Conservation (phyloP, 2,113 vertebrate species). For the Cephalopholis sonnerati region DNA sequence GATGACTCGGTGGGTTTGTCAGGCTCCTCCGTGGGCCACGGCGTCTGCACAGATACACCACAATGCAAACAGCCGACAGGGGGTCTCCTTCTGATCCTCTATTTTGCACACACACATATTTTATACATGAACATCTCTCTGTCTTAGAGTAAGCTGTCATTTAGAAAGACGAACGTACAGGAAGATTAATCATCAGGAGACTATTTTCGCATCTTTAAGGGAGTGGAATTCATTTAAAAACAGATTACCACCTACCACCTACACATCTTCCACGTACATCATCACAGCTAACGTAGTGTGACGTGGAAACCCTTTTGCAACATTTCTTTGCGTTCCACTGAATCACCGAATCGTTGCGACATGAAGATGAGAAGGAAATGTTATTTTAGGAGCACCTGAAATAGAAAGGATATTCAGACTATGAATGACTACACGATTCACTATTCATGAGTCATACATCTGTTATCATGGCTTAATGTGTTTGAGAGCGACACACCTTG, state of each 20-base stretch:
- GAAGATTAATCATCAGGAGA: conserved; percentile 4
- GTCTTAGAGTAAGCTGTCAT: conserved; percentile 2
- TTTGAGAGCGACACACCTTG: conserved; percentile 41
- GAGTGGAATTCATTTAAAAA: not conserved
- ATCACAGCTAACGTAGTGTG: not conserved
- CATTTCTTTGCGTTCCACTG: conserved; percentile 16
- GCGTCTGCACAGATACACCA: conserved; percentile 63
- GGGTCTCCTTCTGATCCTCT: conserved; percentile 53
- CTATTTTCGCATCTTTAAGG: not conserved
- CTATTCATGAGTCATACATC: conserved; percentile 26
- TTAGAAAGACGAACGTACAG: not conserved
- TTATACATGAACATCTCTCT: conserved; percentile 29
- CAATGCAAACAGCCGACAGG: conserved; percentile 60
- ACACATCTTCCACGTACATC: not conserved
- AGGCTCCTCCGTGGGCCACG: conserved; percentile 42
- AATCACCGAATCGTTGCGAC: conserved; percentile 1
- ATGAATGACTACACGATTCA: conserved; percentile 16
- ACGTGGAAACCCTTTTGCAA: not conserved
- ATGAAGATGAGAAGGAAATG: conserved; percentile 3
- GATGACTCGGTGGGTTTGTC: conserved; percentile 60
- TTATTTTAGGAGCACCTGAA: conserved; percentile 46
- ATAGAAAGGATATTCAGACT: conserved; percentile 22
- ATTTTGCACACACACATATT: not conserved
- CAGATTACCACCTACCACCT: not conserved
- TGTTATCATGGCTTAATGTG: not conserved